A percentile compares a stretch with the other conserved stretches of the same genome.
Evolutionary conservation across 2,113 vertebrate genomes (phyloP).

Genomic region (Chionomys nivalis): DNA sequence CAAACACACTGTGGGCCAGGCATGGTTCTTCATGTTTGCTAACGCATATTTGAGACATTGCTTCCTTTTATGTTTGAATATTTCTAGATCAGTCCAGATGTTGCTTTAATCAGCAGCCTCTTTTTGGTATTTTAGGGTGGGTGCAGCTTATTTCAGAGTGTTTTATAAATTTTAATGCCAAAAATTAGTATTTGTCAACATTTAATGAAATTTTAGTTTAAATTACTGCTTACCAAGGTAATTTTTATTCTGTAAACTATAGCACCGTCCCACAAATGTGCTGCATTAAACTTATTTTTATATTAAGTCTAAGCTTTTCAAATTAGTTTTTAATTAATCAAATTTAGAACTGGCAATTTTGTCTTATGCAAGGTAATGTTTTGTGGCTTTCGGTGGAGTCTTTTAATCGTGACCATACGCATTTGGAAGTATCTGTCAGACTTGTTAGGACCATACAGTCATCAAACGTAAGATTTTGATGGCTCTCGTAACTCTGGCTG

Average conservation of each 20-base stretch:
- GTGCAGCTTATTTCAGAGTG: not conserved
- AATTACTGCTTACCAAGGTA: not conserved
- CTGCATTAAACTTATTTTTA: not conserved
- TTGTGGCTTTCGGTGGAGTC: slow-evolving; percentile 14
- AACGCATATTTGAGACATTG: not conserved
- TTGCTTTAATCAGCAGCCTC: not conserved
- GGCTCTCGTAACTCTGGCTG: not conserved
- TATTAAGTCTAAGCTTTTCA: slow-evolving; percentile 5
- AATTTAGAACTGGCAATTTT: slow-evolving; percentile 24
- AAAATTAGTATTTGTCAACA: not conserved
- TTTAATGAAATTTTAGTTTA: not conserved
- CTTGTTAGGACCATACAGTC: not conserved
- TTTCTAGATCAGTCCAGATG: not conserved
- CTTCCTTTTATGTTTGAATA: not conserved
- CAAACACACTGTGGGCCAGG: not conserved
- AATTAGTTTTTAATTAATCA: slow-evolving; percentile 20
- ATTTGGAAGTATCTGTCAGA: not conserved
- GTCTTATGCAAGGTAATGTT: not conserved
- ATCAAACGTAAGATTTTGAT: not conserved
- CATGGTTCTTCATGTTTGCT: too few relatives aligned
- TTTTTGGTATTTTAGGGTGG: not conserved
- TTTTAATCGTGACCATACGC: not conserved
- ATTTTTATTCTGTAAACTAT: slow-evolving; percentile 40
- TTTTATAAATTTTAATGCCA: not conserved
- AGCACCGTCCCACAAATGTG: not conserved